Conservation (phyloP, 1,140 invertebrate species). For the Oryzaephilus surinamensis region DNA sequence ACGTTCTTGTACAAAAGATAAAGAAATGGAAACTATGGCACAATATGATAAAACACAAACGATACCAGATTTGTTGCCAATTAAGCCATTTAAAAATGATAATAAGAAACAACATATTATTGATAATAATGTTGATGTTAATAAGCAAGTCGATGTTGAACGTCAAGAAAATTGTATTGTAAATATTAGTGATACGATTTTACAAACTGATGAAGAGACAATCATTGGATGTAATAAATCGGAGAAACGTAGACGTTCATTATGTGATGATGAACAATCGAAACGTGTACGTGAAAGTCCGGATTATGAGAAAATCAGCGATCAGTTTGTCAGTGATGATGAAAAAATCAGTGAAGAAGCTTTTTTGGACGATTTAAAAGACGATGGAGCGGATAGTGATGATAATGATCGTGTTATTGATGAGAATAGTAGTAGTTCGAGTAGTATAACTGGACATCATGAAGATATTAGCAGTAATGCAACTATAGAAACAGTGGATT, state of each 20-base stretch:
- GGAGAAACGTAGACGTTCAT: conserved; percentile 27
- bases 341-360: conserved; percentile 17
- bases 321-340: conserved; percentile 20
- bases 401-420: conserved; percentile 17
- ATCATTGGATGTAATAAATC: conserved; percentile 31
- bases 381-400: conserved; percentile 5
- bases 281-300: too few species aligned
- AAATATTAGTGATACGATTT: conserved; percentile 35
- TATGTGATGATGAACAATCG: conserved; percentile 21
- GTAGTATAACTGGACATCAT: conserved; percentile 14
- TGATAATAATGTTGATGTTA: conserved; percentile 15
- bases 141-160: conserved; percentile 23
- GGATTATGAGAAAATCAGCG: too few species aligned
- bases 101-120: conserved; percentile 11
- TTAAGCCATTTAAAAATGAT: conserved; percentile 17
- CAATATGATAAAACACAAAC: conserved; percentile 22
- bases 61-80: conserved; percentile 34
- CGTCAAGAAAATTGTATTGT: conserved; percentile 32
- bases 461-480: conserved; percentile 20
- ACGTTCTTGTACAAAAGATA: conserved; percentile 40
- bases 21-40: conserved; percentile 18
- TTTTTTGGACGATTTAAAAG: conserved; percentile 13
- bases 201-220: conserved; percentile 33
- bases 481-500: conserved; percentile 22
- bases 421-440: conserved; percentile 18